Conservation (phyloP, 2,113 vertebrate species). For the Ammodytes marinus region DNA sequence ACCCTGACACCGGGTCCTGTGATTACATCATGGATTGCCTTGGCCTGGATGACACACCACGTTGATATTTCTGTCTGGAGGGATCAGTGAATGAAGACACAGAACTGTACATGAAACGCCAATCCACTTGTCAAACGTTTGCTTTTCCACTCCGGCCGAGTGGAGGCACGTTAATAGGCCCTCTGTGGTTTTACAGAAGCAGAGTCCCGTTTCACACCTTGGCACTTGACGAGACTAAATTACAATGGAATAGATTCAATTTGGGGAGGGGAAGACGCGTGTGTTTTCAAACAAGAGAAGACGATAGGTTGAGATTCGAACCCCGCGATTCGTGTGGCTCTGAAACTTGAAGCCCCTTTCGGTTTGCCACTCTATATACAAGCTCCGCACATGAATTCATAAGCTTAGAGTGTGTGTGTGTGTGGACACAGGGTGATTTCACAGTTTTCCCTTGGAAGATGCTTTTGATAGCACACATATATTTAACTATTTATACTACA, state of each 20-base stretch:
- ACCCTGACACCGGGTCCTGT: slow-evolving; percentile 70
- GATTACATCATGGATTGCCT: slow-evolving; percentile 80
- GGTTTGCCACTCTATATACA: slow-evolving; percentile 46
- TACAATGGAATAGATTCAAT: background rate
- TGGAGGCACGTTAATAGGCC: slow-evolving; percentile 45
- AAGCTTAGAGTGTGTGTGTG: slow-evolving; percentile 7
- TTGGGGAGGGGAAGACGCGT: background rate
- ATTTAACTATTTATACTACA: slow-evolving; percentile 64
- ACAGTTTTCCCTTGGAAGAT: slow-evolving; percentile 60
- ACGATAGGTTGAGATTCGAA: slow-evolving; percentile 49
- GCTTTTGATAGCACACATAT: slow-evolving; percentile 66
- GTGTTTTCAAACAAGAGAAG: slow-evolving; percentile 6
- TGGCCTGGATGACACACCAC: slow-evolving; percentile 77
- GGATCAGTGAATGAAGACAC: slow-evolving; percentile 76
- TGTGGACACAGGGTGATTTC: slow-evolving; percentile 34
- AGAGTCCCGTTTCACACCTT: slow-evolving; percentile 29
- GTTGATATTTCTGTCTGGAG: slow-evolving; percentile 78
- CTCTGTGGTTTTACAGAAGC: slow-evolving; percentile 36
- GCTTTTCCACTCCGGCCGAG: slow-evolving; percentile 60
- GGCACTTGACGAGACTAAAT: background rate
- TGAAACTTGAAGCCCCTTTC: slow-evolving; percentile 68
- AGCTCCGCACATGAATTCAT: slow-evolving; percentile 51
- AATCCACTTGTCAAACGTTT: slow-evolving; percentile 67
- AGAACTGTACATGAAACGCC: slow-evolving; percentile 64
- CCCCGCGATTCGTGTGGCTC: slow-evolving; percentile 30